A percentile compares a stretch with the other conserved stretches of the same genome.
Evolutionary conservation across 2,113 vertebrate genomes (phyloP).

Genomic region (Pipa parva): DNA sequence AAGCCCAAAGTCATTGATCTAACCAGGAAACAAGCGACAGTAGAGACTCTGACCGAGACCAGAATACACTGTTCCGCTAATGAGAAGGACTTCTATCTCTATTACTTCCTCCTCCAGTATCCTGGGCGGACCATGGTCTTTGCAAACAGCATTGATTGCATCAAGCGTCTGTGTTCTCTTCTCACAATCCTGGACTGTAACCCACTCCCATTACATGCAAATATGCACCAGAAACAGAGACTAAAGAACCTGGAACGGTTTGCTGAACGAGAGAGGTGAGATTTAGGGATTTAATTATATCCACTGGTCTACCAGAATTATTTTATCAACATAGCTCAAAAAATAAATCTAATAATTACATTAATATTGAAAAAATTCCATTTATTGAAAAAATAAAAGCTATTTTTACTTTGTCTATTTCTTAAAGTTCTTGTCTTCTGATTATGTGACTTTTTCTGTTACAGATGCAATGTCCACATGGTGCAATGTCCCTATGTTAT

Average conservation of each 20-base stretch:
- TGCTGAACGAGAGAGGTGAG: conserved; percentile 82
- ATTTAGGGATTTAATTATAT: neutral
- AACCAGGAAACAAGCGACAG: conserved; percentile 87
- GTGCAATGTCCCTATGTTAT: too few species aligned
- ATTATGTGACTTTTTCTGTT: too few species aligned
- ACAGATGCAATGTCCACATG: too few species aligned
- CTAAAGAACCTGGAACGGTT: conserved; percentile 94
- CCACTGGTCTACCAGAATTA: too few species aligned
- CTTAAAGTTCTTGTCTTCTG: too few species aligned
- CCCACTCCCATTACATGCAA: conserved; percentile 86
- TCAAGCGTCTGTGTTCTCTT: conserved; percentile 86
- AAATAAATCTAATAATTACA: too few species aligned
- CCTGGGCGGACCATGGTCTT: conserved; percentile 94
- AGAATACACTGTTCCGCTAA: conserved; percentile 83
- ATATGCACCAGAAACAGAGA: conserved; percentile 97
- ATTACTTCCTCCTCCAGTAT: conserved; percentile 89
- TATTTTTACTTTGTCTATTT: too few species aligned
- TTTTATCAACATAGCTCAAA: too few species aligned
- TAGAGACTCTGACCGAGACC: conserved; percentile 88
- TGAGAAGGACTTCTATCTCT: conserved; percentile 90
- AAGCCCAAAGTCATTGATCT: conserved; percentile 95
- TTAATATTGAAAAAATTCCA: too few species aligned
- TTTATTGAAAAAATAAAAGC: too few species aligned
- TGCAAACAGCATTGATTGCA: conserved; percentile 94
- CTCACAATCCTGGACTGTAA: conserved; percentile 80